Conservation (phyloP, 1,140 invertebrate species). For the Hetaerina americana region DNA sequence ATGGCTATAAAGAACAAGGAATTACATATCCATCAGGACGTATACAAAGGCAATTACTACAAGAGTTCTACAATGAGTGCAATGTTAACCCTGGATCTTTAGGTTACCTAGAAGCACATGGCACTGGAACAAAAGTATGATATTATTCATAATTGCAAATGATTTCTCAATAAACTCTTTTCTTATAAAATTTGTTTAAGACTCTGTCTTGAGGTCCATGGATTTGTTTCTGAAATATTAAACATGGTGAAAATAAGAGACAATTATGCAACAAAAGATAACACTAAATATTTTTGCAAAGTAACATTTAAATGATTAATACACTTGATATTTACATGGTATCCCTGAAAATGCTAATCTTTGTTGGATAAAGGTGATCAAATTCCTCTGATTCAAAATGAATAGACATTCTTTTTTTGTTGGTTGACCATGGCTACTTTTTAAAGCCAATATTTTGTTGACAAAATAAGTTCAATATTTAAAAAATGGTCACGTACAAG, state of each 20-base stretch:
- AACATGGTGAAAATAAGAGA: slow-evolving; percentile 43
- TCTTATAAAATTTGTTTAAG: slow-evolving; percentile 17
- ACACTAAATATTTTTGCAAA: too few relatives aligned
- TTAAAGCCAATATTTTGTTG: too few relatives aligned
- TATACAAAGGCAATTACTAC: slow-evolving; percentile 62
- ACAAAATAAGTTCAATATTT: too few relatives aligned
- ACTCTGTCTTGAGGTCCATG: slow-evolving; percentile 30
- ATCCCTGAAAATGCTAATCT: too few relatives aligned
- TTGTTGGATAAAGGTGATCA: too few relatives aligned
- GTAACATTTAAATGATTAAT: too few relatives aligned
- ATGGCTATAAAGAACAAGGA: slow-evolving; percentile 77
- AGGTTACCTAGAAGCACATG: slow-evolving; percentile 82
- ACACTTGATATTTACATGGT: too few relatives aligned
- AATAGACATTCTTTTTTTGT: too few relatives aligned
- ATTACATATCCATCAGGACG: slow-evolving; percentile 84
- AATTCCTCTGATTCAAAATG: too few relatives aligned
- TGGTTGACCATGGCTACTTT: too few relatives aligned
- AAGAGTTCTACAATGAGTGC: slow-evolving; percentile 79
- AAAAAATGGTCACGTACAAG: too few relatives aligned
- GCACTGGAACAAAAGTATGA: slow-evolving; percentile 45
- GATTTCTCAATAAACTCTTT: slow-evolving; percentile 21
- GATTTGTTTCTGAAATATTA: slow-evolving; percentile 23
- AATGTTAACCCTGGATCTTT: slow-evolving; percentile 53
- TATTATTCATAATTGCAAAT: slow-evolving; percentile 38
- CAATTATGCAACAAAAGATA: too few relatives aligned